Evolutionary conservation across 2,113 vertebrate genomes (phyloP).

Genomic region (Willisornis vidua): DNA sequence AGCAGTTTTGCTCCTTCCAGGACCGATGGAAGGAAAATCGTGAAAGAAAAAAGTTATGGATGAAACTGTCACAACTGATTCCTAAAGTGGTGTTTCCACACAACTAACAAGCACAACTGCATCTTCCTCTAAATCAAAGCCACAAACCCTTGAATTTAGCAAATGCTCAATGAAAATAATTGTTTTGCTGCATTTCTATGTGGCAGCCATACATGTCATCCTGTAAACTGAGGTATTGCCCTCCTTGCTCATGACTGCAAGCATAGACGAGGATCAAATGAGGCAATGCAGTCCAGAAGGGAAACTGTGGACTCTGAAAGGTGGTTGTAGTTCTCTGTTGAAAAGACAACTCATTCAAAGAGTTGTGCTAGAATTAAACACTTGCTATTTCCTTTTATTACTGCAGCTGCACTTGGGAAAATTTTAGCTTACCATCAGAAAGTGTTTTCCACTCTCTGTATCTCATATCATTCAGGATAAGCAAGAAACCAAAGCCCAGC

Average conservation of each 20-base stretch:
- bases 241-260: accelerated
- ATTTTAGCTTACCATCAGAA: neutral
- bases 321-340: neutral
- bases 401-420: neutral
- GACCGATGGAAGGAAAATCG: neutral
- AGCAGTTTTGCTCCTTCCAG: neutral
- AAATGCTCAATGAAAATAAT: neutral
- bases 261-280: accelerated
- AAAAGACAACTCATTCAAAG: neutral
- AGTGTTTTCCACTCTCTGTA: neutral
- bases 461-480: neutral
- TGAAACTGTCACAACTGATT: neutral
- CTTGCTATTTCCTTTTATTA: neutral
- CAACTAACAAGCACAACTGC: neutral
- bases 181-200: neutral
- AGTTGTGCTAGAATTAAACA: neutral
- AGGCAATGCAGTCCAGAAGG: neutral
- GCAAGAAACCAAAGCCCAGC: neutral
- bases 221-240: neutral
- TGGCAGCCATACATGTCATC: neutral
- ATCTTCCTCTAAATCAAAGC: neutral
- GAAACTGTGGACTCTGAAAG: neutral
- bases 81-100: neutral
- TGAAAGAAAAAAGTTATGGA: neutral
- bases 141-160: neutral